Conservation (phyloP, 2,797 vertebrate genomes). For the Semaprochilodus insignis region DNA sequence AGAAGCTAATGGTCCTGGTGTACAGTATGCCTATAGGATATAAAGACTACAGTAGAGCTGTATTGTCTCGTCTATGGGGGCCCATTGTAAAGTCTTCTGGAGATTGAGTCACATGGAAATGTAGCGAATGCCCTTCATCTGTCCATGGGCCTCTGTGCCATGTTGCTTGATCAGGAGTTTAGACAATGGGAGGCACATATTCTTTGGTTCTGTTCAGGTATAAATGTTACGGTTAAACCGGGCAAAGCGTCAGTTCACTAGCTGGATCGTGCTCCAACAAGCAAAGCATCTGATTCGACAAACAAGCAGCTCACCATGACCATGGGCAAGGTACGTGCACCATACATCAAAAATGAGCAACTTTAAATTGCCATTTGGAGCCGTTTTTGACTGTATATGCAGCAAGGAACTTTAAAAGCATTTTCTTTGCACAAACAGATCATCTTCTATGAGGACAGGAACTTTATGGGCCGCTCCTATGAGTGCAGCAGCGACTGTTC, state of each 20-base stretch:
- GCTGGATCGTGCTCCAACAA: slow-evolving; percentile 51
- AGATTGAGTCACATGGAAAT: slow-evolving; percentile 18
- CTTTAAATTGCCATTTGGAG: slow-evolving; percentile 20
- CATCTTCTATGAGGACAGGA: not conserved
- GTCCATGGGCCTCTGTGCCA: slow-evolving; percentile 31
- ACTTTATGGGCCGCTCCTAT: slow-evolving; percentile 55
- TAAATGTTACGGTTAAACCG: slow-evolving; percentile 9
- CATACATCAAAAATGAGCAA: not conserved
- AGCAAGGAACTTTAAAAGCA: not conserved
- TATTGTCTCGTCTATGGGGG: not conserved
- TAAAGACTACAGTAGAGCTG: not conserved
- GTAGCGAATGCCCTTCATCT: not conserved
- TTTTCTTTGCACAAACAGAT: slow-evolving; percentile 35
- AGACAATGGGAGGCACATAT: slow-evolving; percentile 28
- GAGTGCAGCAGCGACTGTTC: slow-evolving; percentile 1
- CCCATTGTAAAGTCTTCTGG: slow-evolving; percentile 11
- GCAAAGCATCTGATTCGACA: slow-evolving; percentile 2
- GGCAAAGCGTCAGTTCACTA: slow-evolving; percentile 1
- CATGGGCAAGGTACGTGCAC: slow-evolving; percentile 71
- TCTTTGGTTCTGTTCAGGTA: not conserved
- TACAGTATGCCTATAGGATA: not conserved
- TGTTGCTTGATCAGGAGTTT: slow-evolving; percentile 52
- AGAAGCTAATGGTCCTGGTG: not conserved
- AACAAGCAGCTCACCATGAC: not conserved
- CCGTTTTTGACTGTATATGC: not conserved